Percentiles rank a stretch among this genome's conserved stretches.
Conservation (phyloP, 1,140 invertebrate genomes). For the Drosophila nannoptera region DNA sequence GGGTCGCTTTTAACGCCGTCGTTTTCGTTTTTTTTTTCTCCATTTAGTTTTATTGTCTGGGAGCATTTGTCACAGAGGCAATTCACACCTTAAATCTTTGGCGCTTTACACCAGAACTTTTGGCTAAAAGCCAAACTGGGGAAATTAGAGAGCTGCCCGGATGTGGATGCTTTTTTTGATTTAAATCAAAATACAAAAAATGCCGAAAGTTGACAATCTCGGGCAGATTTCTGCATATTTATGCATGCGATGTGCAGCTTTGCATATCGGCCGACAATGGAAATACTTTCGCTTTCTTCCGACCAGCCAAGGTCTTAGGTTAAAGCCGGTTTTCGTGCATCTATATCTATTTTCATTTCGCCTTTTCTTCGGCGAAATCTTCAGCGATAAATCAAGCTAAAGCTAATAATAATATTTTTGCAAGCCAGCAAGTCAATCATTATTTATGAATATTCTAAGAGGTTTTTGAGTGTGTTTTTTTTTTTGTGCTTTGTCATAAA, state of each 20-base stretch:
- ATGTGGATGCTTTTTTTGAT: no score
- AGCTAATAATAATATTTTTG: background rate
- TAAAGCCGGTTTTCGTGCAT: slow-evolving; percentile 10
- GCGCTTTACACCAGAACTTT: slow-evolving; percentile 22
- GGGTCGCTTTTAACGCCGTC: slow-evolving; percentile 7
- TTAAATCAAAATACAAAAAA: background rate
- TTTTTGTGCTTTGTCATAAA: slow-evolving; percentile 14
- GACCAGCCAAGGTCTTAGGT: slow-evolving; percentile 11
- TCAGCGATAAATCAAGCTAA: slow-evolving; percentile 4
- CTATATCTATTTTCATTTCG: background rate
- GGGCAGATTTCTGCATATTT: slow-evolving; percentile 3
- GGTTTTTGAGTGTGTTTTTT: slow-evolving; percentile 25
- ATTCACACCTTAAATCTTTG: slow-evolving; percentile 41
- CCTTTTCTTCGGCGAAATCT: background rate
- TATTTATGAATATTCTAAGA: slow-evolving; percentile 7
- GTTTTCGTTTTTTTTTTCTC: background rate
- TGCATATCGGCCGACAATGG: slow-evolving; percentile 7
- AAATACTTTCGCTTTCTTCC: slow-evolving; percentile 33
- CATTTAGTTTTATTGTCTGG: slow-evolving; percentile 14
- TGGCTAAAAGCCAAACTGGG: slow-evolving; percentile 7
- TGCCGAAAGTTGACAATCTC: slow-evolving; percentile 33
- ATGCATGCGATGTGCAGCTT: slow-evolving; percentile 8
- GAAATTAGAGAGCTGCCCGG: no score
- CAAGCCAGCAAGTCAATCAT: slow-evolving; percentile 17
- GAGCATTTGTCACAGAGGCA: slow-evolving; percentile 36